Conservation (phyloP, 1,140 invertebrate genomes). For the Theocolax elegans region DNA sequence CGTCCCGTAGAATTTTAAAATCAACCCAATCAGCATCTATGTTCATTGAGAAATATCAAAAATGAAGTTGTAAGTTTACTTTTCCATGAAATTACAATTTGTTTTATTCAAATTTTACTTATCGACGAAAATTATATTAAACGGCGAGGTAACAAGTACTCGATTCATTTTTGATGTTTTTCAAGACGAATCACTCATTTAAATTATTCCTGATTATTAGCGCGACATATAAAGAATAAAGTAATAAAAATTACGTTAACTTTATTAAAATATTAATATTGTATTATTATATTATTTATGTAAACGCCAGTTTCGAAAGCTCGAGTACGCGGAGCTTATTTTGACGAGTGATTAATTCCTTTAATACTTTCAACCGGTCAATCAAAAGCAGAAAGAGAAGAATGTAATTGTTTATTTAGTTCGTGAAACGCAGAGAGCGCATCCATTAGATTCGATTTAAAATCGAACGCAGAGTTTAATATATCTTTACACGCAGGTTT, state of each 20-base stretch:
- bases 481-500: slow-evolving; percentile 43
- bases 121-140: too few species aligned
- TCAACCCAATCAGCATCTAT: neutral
- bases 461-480: slow-evolving; percentile 48
- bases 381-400: neutral
- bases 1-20: too few species aligned
- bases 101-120: neutral
- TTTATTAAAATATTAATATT: slow-evolving; percentile 2
- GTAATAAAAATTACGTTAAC: too few species aligned
- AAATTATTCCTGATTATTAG: too few species aligned
- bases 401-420: slow-evolving; percentile 18
- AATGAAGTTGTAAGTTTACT: neutral
- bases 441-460: slow-evolving; percentile 39
- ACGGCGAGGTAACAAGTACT: too few species aligned
- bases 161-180: too few species aligned
- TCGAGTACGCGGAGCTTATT: slow-evolving; percentile 3
- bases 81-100: too few species aligned
- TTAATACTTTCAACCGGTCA: neutral
- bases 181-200: too few species aligned
- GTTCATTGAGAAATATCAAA: slow-evolving; percentile 13
- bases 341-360: neutral
- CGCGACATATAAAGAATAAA: too few species aligned
- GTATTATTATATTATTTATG: slow-evolving; percentile 29
- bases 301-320: neutral
- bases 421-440: neutral